Base-by-base conservation (phyloP, 1,140 invertebrate genomes). In the Rhopalosiphum maidis region DNA sequence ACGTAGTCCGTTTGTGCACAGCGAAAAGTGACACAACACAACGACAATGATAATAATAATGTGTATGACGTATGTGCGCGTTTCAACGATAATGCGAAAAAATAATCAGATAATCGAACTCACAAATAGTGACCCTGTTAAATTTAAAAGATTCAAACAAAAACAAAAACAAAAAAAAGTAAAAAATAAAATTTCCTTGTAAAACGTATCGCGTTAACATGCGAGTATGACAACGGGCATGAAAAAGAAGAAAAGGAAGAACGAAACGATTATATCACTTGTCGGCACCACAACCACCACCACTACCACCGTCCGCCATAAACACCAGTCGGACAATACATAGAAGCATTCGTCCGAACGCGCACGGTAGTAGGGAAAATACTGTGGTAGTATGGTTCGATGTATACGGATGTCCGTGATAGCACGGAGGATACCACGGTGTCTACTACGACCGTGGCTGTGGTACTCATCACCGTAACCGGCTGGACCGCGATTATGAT, bases 211-310 rank as follows among this genome's bases (percentile, higher is more conserved):
- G 60, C 60, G 60, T 77, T 77, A n/a, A 60, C 60, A n/a, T 35
- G 37, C 82, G 37, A 83, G 35, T 83, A 35, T 21, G 82, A 83
- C 82, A 37, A 83, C 82, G 37, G 22, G 82, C 82, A 8, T 22
- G 2, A 77, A 37, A 37, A 83, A 83, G 22, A 83, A 85, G 37
- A 41, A 85, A 85, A 85, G 83, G 41, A 85, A 85, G 41, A 25
- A 25, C 83, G 83, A 83, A 15, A 83, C 83, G 83, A 85, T 85
- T 85, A 85, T 85, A 85, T 85, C 83, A 85, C 37, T 85, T 85
- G 83, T 41, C 83, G 41, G 37, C 37, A 85, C 83, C 83, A 83
- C 77, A 60, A 60, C 55, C 55, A 77, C 60, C 60, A 77, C 60
- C 60, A 77, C 60, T 77, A 77, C 60, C 60, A 77, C 60, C 15